These are phyloP conservation scores for Congeria kusceri DNA, from an alignment of 2,888 invertebrate species.

Conservation along the genomic window DNA sequence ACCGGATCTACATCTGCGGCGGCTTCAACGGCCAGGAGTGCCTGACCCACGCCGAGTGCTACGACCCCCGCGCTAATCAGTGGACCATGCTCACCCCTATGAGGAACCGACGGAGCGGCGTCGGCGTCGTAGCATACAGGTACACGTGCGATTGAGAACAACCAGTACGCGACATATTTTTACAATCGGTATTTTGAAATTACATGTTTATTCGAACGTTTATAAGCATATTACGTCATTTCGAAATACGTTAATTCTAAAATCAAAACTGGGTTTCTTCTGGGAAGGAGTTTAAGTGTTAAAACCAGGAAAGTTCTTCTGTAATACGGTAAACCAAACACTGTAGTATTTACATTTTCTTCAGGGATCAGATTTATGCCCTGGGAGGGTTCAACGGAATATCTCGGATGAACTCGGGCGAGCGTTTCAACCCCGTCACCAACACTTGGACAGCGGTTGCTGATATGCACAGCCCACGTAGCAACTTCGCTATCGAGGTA, in stretches of 20 bases:
- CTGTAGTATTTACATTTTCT: no score
- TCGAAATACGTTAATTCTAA: no score
- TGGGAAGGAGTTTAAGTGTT: no score
- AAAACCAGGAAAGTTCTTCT: no score
- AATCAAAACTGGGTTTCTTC: no score
- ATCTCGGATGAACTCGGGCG: slow-evolving; percentile 94
- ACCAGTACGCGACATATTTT: no score
- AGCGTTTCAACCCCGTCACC: slow-evolving; percentile 88
- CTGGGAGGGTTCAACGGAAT: slow-evolving; percentile 96
- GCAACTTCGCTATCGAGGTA: slow-evolving; percentile 85
- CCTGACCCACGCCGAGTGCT: slow-evolving; percentile 83
- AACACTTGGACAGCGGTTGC: slow-evolving; percentile 87
- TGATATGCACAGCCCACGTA: slow-evolving; percentile 85
- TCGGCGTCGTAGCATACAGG: slow-evolving; percentile 95
- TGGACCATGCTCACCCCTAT: slow-evolving; percentile 87
- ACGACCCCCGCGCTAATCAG: slow-evolving; percentile 81
- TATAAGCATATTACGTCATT: no score
- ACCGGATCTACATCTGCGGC: slow-evolving; percentile 84
- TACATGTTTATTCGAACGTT: no score
- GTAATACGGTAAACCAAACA: no score
- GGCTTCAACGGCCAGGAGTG: slow-evolving; percentile 86
- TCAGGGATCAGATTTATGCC: slow-evolving; percentile 91
- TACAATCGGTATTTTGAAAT: no score
- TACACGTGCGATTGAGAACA: no score
- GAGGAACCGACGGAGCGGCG: slow-evolving; percentile 95